Evolutionary conservation across 2,797 vertebrate species (phyloP).

Genomic region (Pangasius larnaudii): DNA sequence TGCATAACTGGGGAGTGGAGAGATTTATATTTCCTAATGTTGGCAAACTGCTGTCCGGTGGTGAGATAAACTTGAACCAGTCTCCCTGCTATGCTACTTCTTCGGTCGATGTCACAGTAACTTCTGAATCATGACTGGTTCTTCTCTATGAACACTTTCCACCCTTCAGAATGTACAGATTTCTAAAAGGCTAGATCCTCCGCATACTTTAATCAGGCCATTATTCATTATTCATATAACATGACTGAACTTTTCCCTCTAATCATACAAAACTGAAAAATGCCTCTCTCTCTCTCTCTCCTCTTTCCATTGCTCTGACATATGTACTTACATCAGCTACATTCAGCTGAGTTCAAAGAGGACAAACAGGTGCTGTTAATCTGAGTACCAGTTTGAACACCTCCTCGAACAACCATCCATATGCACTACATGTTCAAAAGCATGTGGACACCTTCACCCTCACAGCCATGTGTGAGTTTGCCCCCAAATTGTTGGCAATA

Average conservation of each 20-base stretch:
- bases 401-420: neutral
- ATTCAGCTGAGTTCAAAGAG: neutral
- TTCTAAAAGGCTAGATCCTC: neutral
- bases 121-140: neutral
- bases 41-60: neutral
- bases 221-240: slow-evolving; percentile 7
- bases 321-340: neutral
- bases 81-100: neutral
- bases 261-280: neutral
- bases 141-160: neutral
- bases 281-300: neutral
- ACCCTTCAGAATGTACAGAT: neutral
- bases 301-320: neutral
- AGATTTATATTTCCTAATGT: neutral
- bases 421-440: neutral
- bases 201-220: neutral
- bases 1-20: neutral
- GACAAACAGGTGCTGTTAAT: neutral
- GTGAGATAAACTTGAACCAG: neutral
- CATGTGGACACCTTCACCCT: neutral
- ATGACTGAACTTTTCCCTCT: neutral
- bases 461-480: neutral
- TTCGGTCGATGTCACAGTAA: neutral
- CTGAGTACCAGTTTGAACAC: neutral
- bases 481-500: neutral